Evolutionary conservation across 2,113 vertebrate genomes (phyloP).

Genomic region (Myanophis thanlyinensis): DNA sequence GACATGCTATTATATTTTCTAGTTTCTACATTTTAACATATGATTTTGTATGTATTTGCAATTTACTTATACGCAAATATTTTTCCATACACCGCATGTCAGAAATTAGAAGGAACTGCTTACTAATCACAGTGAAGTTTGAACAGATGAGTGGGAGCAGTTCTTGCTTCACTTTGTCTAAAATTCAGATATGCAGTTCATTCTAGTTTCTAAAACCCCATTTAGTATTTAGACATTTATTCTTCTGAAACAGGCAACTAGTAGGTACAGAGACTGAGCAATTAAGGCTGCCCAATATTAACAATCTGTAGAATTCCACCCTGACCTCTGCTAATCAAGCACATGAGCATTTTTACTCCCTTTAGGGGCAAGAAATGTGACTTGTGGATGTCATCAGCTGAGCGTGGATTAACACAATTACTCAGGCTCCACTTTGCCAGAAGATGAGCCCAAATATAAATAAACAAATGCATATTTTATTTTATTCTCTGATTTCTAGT

Average conservation of each 20-base stretch:
- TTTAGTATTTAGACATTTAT: background rate
- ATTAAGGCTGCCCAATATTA: background rate
- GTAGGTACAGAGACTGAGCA: background rate
- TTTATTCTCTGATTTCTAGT: conserved; percentile 53
- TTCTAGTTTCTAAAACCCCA: background rate
- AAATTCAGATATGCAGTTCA: background rate
- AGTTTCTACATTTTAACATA: background rate
- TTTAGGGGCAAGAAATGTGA: conserved; percentile 54
- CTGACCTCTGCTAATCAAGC: conserved; percentile 19
- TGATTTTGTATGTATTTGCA: background rate
- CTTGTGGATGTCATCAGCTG: conserved; percentile 46
- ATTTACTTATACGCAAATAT: background rate
- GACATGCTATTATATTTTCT: background rate
- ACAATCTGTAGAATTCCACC: background rate
- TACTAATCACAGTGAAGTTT: background rate
- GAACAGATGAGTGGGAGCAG: background rate
- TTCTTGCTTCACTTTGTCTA: background rate
- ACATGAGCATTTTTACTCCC: conserved; percentile 52
- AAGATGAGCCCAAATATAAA: conserved; percentile 37
- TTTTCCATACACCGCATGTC: background rate
- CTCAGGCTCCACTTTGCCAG: conserved; percentile 47
- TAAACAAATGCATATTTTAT: conserved; percentile 52
- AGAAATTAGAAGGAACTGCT: background rate
- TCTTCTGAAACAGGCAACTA: background rate
- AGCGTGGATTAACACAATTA: conserved; percentile 47